A percentile compares a stretch with the other conserved stretches of the same genome.
These are phyloP conservation scores for Agrochola circellaris DNA, from an alignment of 2,888 invertebrate genomes.

Conservation along the genomic window DNA sequence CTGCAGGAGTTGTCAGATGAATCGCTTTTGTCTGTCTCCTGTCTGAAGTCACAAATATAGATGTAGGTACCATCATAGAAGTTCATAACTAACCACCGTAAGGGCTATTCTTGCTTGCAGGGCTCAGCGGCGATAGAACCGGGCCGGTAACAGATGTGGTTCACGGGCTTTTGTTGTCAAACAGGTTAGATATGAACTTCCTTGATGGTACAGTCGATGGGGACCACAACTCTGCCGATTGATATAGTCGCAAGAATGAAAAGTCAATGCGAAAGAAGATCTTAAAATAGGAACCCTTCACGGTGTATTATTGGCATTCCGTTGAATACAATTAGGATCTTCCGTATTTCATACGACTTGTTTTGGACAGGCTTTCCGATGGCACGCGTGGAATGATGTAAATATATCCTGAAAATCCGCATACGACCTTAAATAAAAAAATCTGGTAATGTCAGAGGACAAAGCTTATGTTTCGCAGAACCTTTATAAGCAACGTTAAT, in stretches of 20 bases:
- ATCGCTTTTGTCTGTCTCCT: slow-evolving; percentile 43
- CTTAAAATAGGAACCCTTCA: slow-evolving; percentile 64
- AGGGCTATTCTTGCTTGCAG: no score
- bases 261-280: slow-evolving; percentile 61
- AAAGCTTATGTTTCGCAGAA: not conserved
- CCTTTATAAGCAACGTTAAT: not conserved
- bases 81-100: no score
- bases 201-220: slow-evolving; percentile 32
- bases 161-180: no score
- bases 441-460: not conserved
- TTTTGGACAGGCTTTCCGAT: slow-evolving; percentile 46
- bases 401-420: slow-evolving; percentile 37
- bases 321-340: slow-evolving; percentile 55
- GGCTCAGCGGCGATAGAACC: no score
- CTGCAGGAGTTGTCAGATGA: slow-evolving; percentile 36
- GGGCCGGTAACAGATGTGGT: no score
- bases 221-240: slow-evolving; percentile 42
- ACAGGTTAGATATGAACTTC: no score
- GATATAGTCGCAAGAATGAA: slow-evolving; percentile 60
- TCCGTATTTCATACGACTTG: slow-evolving; percentile 59
- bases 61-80: no score
- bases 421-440: not conserved
- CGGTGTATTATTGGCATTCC: slow-evolving; percentile 65
- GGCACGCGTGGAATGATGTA: slow-evolving; percentile 35
- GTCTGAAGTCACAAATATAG: slow-evolving; percentile 50